A percentile compares a stretch with the other conserved stretches of the same genome.
Conservation (phyloP, 2,797 vertebrate species). For the Pseudopleuronectes americanus region DNA sequence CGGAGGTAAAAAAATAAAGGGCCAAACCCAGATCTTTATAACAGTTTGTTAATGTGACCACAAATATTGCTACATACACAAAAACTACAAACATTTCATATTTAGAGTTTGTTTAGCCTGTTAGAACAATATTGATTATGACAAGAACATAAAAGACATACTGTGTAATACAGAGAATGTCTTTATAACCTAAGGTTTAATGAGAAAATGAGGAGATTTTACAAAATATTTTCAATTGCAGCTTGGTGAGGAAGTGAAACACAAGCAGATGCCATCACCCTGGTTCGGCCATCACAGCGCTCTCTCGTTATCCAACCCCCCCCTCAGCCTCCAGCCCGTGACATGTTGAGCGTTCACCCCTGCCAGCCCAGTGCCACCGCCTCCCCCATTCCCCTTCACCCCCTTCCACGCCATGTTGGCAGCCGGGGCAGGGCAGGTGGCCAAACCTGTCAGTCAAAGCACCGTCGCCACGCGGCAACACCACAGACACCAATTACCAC, state of each 20-base stretch:
- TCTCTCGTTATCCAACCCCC: slow-evolving; percentile 58
- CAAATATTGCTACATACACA: too few relatives aligned
- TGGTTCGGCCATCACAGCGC: slow-evolving; percentile 44
- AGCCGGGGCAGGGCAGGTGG: slow-evolving; percentile 85
- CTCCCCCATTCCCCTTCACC: slow-evolving; percentile 47
- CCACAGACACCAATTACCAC: slow-evolving; percentile 86
- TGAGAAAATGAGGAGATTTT: background rate
- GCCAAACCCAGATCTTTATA: too few relatives aligned
- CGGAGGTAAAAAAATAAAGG: too few relatives aligned
- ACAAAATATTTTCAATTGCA: background rate
- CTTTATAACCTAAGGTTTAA: background rate
- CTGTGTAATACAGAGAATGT: background rate
- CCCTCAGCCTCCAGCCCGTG: slow-evolving; percentile 24
- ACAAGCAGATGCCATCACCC: slow-evolving; percentile 51
- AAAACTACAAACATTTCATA: too few relatives aligned
- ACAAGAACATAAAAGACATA: background rate
- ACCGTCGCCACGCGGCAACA: slow-evolving; percentile 78
- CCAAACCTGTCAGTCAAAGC: slow-evolving; percentile 86
- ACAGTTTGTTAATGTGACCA: too few relatives aligned
- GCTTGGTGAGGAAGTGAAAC: background rate
- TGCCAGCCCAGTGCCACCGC: slow-evolving; percentile 57
- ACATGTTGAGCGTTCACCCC: slow-evolving; percentile 57
- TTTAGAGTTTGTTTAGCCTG: too few relatives aligned
- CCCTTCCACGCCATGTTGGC: slow-evolving; percentile 70
- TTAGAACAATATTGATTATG: background rate